Percentiles rank a stretch among this genome's conserved stretches.
Evolutionary conservation across 2,797 vertebrate species (phyloP).

Genomic region (Cacajao melanocephalus): DNA sequence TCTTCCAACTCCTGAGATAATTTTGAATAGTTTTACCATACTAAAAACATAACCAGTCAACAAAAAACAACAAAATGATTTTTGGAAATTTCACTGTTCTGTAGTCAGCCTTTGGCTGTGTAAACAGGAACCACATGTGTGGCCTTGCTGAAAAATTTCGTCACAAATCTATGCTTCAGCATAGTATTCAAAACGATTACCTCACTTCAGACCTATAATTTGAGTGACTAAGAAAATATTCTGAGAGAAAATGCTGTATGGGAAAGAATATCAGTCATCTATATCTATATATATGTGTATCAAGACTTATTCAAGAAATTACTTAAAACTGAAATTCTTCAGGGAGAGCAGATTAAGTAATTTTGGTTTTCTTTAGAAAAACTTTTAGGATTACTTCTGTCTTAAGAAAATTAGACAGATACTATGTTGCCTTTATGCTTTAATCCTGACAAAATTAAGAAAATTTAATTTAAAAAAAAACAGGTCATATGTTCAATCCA

Average conservation of each 20-base stretch:
- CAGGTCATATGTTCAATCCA: background rate
- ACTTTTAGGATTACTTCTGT: background rate
- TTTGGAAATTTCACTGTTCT: background rate
- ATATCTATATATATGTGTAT: background rate
- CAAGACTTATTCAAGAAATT: background rate
- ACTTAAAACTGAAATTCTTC: background rate
- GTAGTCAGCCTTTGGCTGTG: background rate
- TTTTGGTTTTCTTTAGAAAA: background rate
- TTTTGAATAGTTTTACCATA: background rate
- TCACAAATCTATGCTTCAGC: background rate
- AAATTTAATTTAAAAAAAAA: background rate
- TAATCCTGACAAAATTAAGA: background rate
- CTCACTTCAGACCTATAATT: background rate
- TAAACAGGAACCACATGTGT: accelerated
- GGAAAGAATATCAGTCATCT: background rate
- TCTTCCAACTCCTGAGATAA: background rate
- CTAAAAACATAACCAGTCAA: background rate
- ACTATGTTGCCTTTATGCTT: background rate
- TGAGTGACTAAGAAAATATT: background rate
- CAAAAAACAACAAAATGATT: background rate
- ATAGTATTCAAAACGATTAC: background rate
- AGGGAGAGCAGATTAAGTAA: background rate
- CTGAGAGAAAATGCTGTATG: background rate
- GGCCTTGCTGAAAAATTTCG: background rate
- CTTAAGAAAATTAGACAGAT: background rate